Conservation (phyloP, 2,888 invertebrate species). For the Acrobasis consociella region DNA sequence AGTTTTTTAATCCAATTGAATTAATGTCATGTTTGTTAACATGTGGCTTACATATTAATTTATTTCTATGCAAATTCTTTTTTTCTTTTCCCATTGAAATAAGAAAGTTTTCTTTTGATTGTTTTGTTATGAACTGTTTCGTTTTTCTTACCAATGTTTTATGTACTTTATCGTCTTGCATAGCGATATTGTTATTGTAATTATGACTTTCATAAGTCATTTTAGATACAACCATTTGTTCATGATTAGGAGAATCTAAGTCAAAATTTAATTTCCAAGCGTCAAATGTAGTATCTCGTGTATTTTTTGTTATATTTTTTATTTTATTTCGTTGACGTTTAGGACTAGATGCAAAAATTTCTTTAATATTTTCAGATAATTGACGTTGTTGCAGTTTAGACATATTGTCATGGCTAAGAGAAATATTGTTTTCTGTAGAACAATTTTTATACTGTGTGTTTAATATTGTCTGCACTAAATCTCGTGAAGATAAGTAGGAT, state of each 20-base stretch:
- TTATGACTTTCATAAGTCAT: constrained; percentile 56
- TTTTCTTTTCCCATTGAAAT: constrained; percentile 27
- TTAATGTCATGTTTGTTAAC: not conserved
- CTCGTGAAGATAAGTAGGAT: constrained; percentile 51
- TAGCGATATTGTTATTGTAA: constrained; percentile 32
- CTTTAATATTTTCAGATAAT: not conserved
- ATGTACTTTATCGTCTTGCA: constrained; percentile 7
- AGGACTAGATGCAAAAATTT: not conserved
- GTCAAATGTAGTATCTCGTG: not conserved
- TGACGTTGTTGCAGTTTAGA: not conserved
- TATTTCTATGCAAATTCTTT: constrained; percentile 23
- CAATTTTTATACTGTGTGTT: constrained; percentile 35
- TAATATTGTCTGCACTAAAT: constrained; percentile 57
- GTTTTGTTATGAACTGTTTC: constrained; percentile 43
- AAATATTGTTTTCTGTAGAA: not conserved
- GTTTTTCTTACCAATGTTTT: constrained; percentile 24
- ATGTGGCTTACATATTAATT: not conserved
- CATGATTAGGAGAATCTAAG: not conserved
- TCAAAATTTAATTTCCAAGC: constrained; percentile 10
- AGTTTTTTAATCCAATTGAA: constrained; percentile 2
- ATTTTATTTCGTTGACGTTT: not conserved
- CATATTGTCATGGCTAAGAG: not conserved
- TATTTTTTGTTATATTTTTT: not conserved
- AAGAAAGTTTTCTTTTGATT: constrained; percentile 49
- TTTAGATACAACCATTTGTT: constrained; percentile 25